phyloP scores from a whole-genome alignment of 2,113 vertebrate genomes.

The Zeus faber region DNA sequence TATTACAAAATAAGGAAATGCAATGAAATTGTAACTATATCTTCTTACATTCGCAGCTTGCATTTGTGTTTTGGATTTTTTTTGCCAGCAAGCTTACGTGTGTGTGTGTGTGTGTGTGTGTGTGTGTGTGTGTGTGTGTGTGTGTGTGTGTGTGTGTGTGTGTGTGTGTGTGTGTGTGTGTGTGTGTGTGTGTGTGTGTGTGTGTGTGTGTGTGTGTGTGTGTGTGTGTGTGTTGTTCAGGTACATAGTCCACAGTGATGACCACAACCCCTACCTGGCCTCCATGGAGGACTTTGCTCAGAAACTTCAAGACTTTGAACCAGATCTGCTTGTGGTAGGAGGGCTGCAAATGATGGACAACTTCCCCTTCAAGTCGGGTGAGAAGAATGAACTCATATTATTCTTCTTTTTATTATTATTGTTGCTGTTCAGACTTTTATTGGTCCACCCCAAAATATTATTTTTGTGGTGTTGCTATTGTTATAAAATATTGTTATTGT shows the following conservation, averaged over 20 bases:
- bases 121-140: neutral
- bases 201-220: neutral
- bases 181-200: neutral
- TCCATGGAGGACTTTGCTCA: slow-evolving; percentile 78
- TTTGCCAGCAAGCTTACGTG: slow-evolving; percentile 64
- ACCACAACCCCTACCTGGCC: slow-evolving; percentile 79
- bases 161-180: neutral
- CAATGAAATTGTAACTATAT: too few relatives aligned
- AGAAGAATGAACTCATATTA: neutral
- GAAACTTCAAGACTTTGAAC: slow-evolving; percentile 67
- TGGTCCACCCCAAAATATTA: too few relatives aligned
- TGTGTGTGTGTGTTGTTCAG: slow-evolving; percentile 35
- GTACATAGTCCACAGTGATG: slow-evolving; percentile 82
- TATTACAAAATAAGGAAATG: too few relatives aligned
- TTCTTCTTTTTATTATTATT: too few relatives aligned
- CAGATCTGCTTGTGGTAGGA: slow-evolving; percentile 79
- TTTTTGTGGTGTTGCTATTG: neutral
- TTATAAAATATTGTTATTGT: neutral
- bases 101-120: neutral
- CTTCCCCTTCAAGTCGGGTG: slow-evolving; percentile 78
- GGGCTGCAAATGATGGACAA: slow-evolving; percentile 86
- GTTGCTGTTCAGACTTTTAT: too few relatives aligned
- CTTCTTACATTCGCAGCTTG: too few relatives aligned
- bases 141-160: neutral
- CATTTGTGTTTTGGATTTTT: too few relatives aligned